phyloP scores from a whole-genome alignment of 1,140 invertebrate species.

The Drosophila chauvacae region DNA sequence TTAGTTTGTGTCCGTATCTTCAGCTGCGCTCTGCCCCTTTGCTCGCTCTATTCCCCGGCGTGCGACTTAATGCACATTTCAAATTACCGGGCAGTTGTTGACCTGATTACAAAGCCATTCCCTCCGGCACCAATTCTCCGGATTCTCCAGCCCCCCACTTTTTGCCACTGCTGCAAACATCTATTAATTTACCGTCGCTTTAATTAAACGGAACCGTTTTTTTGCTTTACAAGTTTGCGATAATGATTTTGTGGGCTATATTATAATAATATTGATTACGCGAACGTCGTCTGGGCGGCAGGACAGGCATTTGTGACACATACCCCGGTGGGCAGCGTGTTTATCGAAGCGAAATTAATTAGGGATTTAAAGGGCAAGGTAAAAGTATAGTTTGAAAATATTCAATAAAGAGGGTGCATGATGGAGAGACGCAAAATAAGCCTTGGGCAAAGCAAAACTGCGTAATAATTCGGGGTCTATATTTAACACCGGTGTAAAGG shows the following conservation, averaged over 20 bases:
- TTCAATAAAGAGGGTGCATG: constrained; percentile 5
- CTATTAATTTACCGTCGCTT: constrained; percentile 53
- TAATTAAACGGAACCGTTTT: constrained; percentile 49
- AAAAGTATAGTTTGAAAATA: constrained; percentile 44
- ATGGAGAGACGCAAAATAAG: not conserved
- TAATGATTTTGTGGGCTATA: constrained; percentile 54
- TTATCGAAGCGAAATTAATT: constrained; percentile 55
- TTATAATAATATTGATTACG: constrained; percentile 61
- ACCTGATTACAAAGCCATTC: constrained; percentile 59
- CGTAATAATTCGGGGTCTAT: not conserved
- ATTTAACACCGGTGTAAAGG: not conserved
- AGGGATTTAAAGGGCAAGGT: constrained; percentile 47
- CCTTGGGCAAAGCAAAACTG: not conserved
- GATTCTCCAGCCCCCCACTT: not conserved
- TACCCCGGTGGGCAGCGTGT: constrained; percentile 13
- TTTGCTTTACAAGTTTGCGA: constrained; percentile 18
- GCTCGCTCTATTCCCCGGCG: constrained; percentile 37
- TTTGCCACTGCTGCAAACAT: constrained; percentile 25
- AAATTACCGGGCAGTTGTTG: constrained; percentile 60
- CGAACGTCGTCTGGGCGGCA: constrained; percentile 12
- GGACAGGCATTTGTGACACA: constrained; percentile 12
- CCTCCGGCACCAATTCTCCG: constrained; percentile 22
- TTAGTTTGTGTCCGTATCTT: constrained; percentile 8
- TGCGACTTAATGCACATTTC: constrained; percentile 56
- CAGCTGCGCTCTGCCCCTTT: not conserved